phyloP scores from a whole-genome alignment of 2,797 vertebrate genomes.

The Pseudochirops cupreus region DNA sequence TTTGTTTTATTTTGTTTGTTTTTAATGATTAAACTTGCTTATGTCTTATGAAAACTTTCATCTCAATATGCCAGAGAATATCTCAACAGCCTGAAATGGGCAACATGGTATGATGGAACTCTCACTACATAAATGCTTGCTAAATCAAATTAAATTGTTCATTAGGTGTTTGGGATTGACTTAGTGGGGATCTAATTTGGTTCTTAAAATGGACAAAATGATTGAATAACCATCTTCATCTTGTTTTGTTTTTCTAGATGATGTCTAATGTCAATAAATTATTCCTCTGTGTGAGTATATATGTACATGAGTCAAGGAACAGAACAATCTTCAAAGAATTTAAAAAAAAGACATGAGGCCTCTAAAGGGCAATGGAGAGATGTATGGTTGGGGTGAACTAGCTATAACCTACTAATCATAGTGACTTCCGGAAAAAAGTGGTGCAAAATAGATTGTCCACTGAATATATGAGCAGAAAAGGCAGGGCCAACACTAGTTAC shows the following conservation, averaged over 20 bases:
- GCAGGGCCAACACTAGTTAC: neutral
- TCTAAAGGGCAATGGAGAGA: neutral
- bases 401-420: neutral
- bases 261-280: neutral
- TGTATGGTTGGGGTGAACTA: neutral
- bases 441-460: neutral
- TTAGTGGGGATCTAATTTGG: neutral
- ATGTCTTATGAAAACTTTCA: neutral
- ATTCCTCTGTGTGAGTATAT: neutral
- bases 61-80: slow-evolving; percentile 37
- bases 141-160: neutral
- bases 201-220: neutral
- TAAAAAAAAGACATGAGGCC: neutral
- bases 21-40: slow-evolving; percentile 54
- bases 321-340: neutral
- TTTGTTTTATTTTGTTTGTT: slow-evolving; percentile 36
- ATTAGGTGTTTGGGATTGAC: neutral
- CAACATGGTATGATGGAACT: neutral
- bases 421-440: neutral
- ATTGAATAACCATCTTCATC: neutral
- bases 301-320: neutral
- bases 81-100: slow-evolving; percentile 31
- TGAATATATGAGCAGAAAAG: neutral
- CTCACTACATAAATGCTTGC: neutral
- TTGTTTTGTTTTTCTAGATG: neutral